A percentile compares a stretch with the other conserved stretches of the same genome.
phyloP scores from a whole-genome alignment of 1,140 invertebrate genomes.

The Archivesica marissinica region DNA sequence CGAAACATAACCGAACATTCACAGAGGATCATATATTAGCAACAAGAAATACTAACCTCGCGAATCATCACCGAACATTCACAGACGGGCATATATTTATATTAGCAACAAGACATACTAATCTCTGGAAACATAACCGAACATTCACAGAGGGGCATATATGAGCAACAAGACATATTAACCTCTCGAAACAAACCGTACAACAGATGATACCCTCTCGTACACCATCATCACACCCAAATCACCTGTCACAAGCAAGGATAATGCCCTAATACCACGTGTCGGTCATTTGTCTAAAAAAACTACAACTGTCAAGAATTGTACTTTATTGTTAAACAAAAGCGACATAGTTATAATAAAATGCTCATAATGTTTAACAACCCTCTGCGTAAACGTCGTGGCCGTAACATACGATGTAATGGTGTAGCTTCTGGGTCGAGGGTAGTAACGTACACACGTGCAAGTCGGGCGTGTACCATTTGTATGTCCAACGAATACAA shows the following conservation, averaged over 20 bases:
- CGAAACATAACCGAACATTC: no score
- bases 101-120: neutral
- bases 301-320: constrained; percentile 12
- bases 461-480: no score
- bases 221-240: neutral
- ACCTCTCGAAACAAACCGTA: neutral
- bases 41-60: no score
- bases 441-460: no score
- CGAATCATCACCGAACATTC: no score
- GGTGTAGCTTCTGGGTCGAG: no score
- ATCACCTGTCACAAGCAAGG: neutral
- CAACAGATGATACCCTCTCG: no score
- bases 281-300: neutral
- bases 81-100: neutral
- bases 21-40: no score
- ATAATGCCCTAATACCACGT: neutral
- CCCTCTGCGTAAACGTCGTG: neutral
- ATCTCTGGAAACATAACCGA: neutral
- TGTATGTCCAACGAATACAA: no score
- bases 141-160: neutral
- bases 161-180: neutral
- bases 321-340: constrained; percentile 13
- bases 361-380: neutral
- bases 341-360: neutral
- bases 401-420: no score